Evolutionary conservation across 2,113 vertebrate species (phyloP).

Genomic region (Gila orcuttii): DNA sequence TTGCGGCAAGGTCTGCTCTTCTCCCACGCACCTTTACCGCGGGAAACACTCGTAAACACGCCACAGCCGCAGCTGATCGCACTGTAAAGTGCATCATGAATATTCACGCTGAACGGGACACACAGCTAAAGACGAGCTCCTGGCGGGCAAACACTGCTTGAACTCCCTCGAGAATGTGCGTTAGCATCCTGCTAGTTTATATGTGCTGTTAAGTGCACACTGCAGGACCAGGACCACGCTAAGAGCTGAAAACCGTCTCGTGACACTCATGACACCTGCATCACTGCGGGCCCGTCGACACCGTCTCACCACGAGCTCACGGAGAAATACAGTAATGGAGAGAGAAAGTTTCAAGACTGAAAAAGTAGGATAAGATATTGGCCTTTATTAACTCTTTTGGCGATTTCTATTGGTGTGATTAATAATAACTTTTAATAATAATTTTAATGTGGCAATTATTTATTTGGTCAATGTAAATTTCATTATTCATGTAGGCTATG

Average conservation of each 20-base stretch:
- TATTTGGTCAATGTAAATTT: no score
- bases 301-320: slow-evolving; percentile 13
- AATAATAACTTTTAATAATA: not conserved
- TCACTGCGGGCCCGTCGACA: slow-evolving; percentile 2
- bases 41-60: slow-evolving; percentile 35
- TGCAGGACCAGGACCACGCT: slow-evolving; percentile 25
- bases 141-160: slow-evolving; percentile 39
- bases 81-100: slow-evolving; percentile 66
- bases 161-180: not conserved
- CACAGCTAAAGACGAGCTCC: slow-evolving; percentile 38
- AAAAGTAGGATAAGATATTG: not conserved
- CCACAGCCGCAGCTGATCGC: slow-evolving; percentile 26
- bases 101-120: slow-evolving; percentile 65
- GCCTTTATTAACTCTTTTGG: not conserved
- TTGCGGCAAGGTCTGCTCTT: slow-evolving; percentile 62
- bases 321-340: not conserved
- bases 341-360: not conserved
- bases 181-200: not conserved
- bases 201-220: not conserved
- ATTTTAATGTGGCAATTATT: no score
- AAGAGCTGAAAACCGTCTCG: slow-evolving; percentile 4
- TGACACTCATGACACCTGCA: slow-evolving; percentile 33
- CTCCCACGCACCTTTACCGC: slow-evolving; percentile 55
- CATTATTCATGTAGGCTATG: no score
- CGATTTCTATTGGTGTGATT: not conserved